Conservation (phyloP, 2,797 vertebrate genomes). For the Rhinichthys osculus region DNA sequence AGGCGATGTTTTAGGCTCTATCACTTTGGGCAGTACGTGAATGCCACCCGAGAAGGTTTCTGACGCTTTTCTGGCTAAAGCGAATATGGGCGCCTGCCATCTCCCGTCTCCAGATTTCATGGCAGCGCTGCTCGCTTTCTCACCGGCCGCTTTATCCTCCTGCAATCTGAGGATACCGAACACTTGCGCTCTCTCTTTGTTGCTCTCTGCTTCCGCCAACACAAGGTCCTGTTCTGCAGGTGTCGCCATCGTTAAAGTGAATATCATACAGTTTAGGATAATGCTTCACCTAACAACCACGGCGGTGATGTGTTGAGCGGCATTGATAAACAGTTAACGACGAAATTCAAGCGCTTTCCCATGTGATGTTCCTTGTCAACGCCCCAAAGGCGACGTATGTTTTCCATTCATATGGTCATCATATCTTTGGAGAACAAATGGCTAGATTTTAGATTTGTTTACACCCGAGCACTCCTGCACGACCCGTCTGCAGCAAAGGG, state of each 20-base stretch:
- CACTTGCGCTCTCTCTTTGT: constrained; percentile 77
- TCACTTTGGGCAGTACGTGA: constrained; percentile 82
- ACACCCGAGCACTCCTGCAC: constrained; percentile 60
- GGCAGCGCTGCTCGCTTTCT: constrained; percentile 68
- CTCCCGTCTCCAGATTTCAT: constrained; percentile 77
- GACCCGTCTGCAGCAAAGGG: constrained; percentile 70
- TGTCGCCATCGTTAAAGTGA: constrained; percentile 77
- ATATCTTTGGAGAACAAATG: constrained; percentile 46
- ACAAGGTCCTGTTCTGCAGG: constrained; percentile 81
- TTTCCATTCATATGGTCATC: constrained; percentile 25
- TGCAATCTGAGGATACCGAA: constrained; percentile 82
- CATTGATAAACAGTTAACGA: constrained; percentile 50
- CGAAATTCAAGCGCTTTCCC: constrained; percentile 17
- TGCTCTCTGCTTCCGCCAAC: constrained; percentile 78
- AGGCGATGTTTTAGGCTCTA: constrained; percentile 72
- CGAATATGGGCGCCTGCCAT: constrained; percentile 86
- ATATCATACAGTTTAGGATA: constrained; percentile 48
- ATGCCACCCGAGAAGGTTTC: constrained; percentile 85
- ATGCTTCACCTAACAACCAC: constrained; percentile 49
- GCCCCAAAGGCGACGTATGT: constrained; percentile 6
- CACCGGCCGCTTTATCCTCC: constrained; percentile 75
- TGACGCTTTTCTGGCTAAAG: constrained; percentile 84
- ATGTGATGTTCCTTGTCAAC: constrained; percentile 18
- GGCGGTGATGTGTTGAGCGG: constrained; percentile 52
- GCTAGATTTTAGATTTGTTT: constrained; percentile 71